phyloP scores from a whole-genome alignment of 2,113 vertebrate genomes.

The Castor canadensis region DNA sequence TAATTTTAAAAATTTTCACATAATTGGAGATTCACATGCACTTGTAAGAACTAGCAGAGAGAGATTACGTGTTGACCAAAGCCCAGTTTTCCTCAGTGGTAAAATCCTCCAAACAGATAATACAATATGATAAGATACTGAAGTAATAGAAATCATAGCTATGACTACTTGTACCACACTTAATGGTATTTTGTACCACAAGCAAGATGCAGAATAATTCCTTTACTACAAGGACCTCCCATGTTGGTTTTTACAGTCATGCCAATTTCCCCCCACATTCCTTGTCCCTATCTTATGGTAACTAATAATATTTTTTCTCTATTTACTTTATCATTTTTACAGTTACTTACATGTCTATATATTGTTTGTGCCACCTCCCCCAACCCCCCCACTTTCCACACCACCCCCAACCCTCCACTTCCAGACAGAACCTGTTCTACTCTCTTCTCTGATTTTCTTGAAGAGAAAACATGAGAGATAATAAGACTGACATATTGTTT shows the following conservation, averaged over 20 bases:
- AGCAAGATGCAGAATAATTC: neutral
- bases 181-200: neutral
- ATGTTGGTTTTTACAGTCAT: neutral
- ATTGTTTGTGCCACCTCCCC: too few species aligned
- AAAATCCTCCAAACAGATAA: neutral
- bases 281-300: neutral
- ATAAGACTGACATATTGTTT: too few species aligned
- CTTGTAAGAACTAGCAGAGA: neutral
- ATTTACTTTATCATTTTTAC: neutral
- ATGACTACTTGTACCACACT: too few species aligned
- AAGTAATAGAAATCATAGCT: too few species aligned
- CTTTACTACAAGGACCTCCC: neutral
- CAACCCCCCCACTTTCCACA: too few species aligned
- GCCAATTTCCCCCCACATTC: neutral
- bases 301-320: neutral
- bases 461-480: too few species aligned
- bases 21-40: neutral
- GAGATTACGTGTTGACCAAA: neutral
- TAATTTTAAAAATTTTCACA: neutral
- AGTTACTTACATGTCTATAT: too few species aligned
- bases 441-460: too few species aligned
- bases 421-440: too few species aligned
- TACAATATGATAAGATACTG: neutral
- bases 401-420: too few species aligned
- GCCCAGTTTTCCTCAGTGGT: neutral